Evolutionary conservation across 2,113 vertebrate genomes (phyloP), one percentile per base, ranked within the genome.

Genomic region (Corythornis vintsioides): DNA sequence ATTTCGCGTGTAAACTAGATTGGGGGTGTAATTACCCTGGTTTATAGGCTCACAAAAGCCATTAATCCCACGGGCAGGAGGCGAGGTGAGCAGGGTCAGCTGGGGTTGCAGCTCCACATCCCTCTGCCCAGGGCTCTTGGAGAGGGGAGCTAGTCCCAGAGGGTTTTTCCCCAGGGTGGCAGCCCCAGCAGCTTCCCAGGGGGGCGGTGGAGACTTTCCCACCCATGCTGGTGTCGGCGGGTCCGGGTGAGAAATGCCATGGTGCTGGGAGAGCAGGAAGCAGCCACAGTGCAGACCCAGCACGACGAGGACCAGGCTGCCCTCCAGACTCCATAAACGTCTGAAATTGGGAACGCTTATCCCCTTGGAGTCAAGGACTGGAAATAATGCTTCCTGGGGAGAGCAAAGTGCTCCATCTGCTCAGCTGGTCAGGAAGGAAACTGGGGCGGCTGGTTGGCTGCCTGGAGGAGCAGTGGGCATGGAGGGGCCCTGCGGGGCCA

Each of bases 181-280:
- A 5, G 61, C 35, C 45, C 16, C 63, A 12, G 31, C 11, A 29
- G 16, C 31, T 18, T 3, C 0, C 42, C 0, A 0, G 11, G 24
- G 7, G 6, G 43, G 18, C 2, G 53, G 16, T 5, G 15, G 48
- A 88, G 61, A 15, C 38, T 71, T 65, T 12, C 45, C 61, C 61
- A 60, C 13, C 26, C 2, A 0, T 42, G n/a, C 19, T 1, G 2
- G 14, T 1, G 12, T n/a, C 0, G 1, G 9, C 1, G 3, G n/a
- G 18, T 28, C 2, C 2, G n/a, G 6, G 17, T 18, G n/a, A 69
- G 83, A 15, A 86, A 5, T 9, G 59, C 9, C 38, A 4, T 0
- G 0, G 61, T 3, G 7, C 17, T 1, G 6, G 61, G 48, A 43
- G 11, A 35, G 66, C 26, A 11, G 80, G 80, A 76, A 48, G 38